Evolutionary conservation across 2,113 vertebrate genomes (phyloP), one percentile per base, ranked within the genome.

Genomic region (Pollachius pollachius): DNA sequence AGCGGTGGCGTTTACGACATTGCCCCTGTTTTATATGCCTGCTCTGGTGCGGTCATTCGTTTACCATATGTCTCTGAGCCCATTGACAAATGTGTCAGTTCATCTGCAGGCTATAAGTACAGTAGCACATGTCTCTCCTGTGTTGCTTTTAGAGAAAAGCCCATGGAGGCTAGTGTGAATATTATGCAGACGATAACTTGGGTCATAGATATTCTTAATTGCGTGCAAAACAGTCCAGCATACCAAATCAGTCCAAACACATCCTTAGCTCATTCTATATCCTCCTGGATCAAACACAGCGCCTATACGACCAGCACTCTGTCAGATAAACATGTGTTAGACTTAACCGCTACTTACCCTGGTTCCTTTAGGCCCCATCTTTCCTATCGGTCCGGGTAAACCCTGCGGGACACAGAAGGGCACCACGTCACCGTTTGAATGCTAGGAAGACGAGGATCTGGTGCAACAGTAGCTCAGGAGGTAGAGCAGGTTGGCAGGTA

Each of bases 321-420:
- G 41, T 48, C 41, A 48, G 7, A 6, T 48, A 9, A 41, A 48
- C 6, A 7, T 34, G 30, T 34, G 30, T 7, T 34, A 48, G 41
- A 9, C 41, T 48, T 48, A 48, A 48, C 9, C 41, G 8, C 1
- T 48, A 92, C 96, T 98, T 92, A 99, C 97, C 93, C 89, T 90
- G 81, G 84, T 84, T 83, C 96, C 97, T 92, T 96, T 97, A 57
- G 94, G 94, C 77, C 97, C 97, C 79, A 91, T 77, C 67, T 88
- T 92, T 74, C 97, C 97, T 92, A 96, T 77, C 19, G 94, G 95
- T 74, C 97, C 97, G 72, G 97, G 95, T 79, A 98, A 94, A 52
- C 97, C 97, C 97, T 99, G 80, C 81, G 93, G 93, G 62, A 90
- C 68, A 76, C 87, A 79, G 73, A 54, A 57, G 16, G 54, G n/a